These are phyloP conservation scores for Abrostola triplasia DNA, from an alignment of 2,888 invertebrate species.

Conservation along the genomic window DNA sequence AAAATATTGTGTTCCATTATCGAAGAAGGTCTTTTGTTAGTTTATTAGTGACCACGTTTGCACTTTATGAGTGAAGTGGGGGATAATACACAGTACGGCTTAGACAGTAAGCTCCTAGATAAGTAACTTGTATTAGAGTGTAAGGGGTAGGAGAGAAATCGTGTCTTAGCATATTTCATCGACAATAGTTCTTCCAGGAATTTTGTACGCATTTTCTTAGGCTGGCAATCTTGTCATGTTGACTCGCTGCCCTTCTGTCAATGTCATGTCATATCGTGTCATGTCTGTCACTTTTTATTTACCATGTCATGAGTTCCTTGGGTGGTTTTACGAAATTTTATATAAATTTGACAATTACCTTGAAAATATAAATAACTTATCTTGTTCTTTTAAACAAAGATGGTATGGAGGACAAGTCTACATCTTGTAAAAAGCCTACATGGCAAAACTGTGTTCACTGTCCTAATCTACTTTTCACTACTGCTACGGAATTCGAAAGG, in stretches of 20 bases:
- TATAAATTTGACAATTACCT: constrained; percentile 28
- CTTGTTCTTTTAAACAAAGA: constrained; percentile 66
- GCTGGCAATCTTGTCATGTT: background rate
- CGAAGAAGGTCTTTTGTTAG: too few species aligned
- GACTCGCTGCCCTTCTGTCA: constrained; percentile 25
- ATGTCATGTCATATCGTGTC: constrained; percentile 30
- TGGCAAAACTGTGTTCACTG: constrained; percentile 91
- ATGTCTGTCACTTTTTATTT: constrained; percentile 51
- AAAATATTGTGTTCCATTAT: too few species aligned
- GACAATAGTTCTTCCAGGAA: too few species aligned
- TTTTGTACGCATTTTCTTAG: background rate
- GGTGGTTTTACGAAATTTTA: constrained; percentile 54
- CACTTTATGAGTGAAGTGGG: too few species aligned
- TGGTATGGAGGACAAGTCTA: constrained; percentile 85
- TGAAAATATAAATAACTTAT: constrained; percentile 35
- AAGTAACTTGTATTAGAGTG: too few species aligned
- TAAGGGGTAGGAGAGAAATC: too few species aligned
- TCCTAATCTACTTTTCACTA: constrained; percentile 88
- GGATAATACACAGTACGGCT: too few species aligned
- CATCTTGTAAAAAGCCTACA: constrained; percentile 76
- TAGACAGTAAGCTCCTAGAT: too few species aligned
- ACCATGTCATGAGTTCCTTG: constrained; percentile 53
- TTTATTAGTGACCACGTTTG: too few species aligned
- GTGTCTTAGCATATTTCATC: too few species aligned
- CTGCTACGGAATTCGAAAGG: constrained; percentile 89